Evolutionary conservation across 2,888 invertebrate genomes (phyloP), one percentile per base, ranked within the genome.

Genomic region (Dynastes maya): DNA sequence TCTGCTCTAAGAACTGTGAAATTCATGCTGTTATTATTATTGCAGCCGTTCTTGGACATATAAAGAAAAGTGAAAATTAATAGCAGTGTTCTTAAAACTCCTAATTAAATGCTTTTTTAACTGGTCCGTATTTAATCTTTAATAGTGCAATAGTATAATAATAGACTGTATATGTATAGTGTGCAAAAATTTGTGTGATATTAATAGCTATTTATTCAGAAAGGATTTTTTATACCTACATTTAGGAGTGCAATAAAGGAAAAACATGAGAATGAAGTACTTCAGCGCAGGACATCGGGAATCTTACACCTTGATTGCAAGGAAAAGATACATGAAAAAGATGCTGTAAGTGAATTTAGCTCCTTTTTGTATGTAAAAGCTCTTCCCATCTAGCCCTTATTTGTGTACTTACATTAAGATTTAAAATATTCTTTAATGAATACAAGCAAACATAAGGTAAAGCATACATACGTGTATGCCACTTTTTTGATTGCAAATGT

Each of bases 291-390:
- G 89, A 79, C 89, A 91, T 87, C 91, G 92, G 86, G 92, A 92
- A 89, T 90, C 92, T 68, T 92, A 92, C 87, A 91, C 92, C 27
- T 88, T 92, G 82, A 91, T 92, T 78, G 91, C 92, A 78, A 90
- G 92, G 88, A 90, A 92, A 87, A 90, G 92, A 89, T 88, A 92
- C 89, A 92, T 92, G 91, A 92, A 92, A 90, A 92, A 92, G 87
- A 87, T 92, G 88, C 89, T 90, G 92, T 92, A 91, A 90, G 92
- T 55, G 32, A 37, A 37, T 37, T 37, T 37, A 5, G 5, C 5
- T 37, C 32, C 32, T 37, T 37, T 37, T 37, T 37, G 2, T 37
- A 0, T 5, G 32, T 4, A 37, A 37, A 37, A 37, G 16, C 16
- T 92, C 90, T 86, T 80, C 13, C 29, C 55, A n/a, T 32, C 32